Percentiles rank a stretch among this genome's conserved stretches.
phyloP scores from a whole-genome alignment of 2,888 invertebrate genomes.

The Chromoteleia sp. region DNA sequence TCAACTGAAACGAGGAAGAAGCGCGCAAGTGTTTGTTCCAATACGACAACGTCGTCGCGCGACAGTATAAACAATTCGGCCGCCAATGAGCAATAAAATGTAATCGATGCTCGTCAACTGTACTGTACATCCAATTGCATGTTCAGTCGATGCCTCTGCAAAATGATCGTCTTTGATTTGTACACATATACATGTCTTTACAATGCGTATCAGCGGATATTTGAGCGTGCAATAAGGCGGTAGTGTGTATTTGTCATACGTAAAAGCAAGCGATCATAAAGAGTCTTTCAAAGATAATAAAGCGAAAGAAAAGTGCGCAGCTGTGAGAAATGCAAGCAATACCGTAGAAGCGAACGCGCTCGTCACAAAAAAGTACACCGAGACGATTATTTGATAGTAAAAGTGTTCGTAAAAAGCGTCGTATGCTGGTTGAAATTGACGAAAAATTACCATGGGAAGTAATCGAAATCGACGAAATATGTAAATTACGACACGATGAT shows the following conservation, averaged over 20 bases:
- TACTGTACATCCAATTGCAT: constrained; percentile 38
- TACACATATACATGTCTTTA: constrained; percentile 59
- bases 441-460: too few relatives aligned
- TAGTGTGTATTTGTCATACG: constrained; percentile 58
- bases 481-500: too few relatives aligned
- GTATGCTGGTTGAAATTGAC: too few relatives aligned
- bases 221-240: constrained; percentile 59
- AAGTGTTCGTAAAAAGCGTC: too few relatives aligned
- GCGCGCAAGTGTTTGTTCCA: constrained; percentile 11
- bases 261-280: constrained; percentile 57
- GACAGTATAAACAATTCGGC: constrained; percentile 21
- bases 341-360: constrained; percentile 19
- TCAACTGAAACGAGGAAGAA: too few relatives aligned
- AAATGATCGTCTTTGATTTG: constrained; percentile 55
- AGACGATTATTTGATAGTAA: too few relatives aligned
- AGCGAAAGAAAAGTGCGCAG: constrained; percentile 65
- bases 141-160: constrained; percentile 43
- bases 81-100: constrained; percentile 36
- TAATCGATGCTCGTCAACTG: constrained; percentile 46
- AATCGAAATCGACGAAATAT: too few relatives aligned
- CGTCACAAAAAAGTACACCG: not conserved
- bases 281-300: constrained; percentile 48
- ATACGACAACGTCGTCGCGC: constrained; percentile 15
- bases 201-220: constrained; percentile 60
- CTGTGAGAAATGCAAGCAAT: constrained; percentile 58